These are phyloP conservation scores for Caenorhabditis virilis DNA, from an alignment of 2,888 invertebrate species.

Conservation along the genomic window DNA sequence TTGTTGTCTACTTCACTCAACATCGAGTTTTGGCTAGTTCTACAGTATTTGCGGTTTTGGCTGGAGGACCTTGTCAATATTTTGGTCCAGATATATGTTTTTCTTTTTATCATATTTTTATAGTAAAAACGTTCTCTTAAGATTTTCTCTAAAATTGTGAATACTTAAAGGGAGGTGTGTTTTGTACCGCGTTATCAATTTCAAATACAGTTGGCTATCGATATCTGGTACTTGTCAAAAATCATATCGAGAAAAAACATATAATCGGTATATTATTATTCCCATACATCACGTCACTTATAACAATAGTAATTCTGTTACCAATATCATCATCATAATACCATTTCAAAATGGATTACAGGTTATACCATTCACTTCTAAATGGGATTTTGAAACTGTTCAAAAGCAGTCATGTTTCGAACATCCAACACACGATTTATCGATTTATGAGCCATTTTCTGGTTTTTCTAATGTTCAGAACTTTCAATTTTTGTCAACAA, in stretches of 20 bases:
- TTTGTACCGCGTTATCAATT: slow-evolving; percentile 27
- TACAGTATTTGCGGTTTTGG: slow-evolving; percentile 26
- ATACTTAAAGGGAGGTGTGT: slow-evolving; percentile 13
- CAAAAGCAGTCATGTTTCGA: slow-evolving; percentile 19
- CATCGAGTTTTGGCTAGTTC: slow-evolving; percentile 27
- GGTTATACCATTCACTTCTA: slow-evolving; percentile 34
- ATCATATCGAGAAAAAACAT: no score
- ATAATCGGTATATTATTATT: no score
- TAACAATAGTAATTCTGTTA: no score
- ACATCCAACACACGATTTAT: slow-evolving; percentile 27
- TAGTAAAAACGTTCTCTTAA: no score
- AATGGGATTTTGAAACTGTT: slow-evolving; percentile 24
- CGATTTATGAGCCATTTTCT: slow-evolving; percentile 21
- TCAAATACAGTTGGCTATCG: slow-evolving; percentile 28
- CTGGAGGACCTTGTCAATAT: slow-evolving; percentile 24
- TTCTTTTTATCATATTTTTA: slow-evolving; percentile 24
- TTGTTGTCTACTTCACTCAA: slow-evolving; percentile 25
- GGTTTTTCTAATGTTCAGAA: slow-evolving; percentile 26
- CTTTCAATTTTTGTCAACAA: slow-evolving; percentile 24
- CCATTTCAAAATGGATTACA: neutral
- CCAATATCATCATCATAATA: no score
- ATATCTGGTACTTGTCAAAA: slow-evolving; percentile 19
- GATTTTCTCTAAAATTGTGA: no score
- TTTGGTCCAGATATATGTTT: slow-evolving; percentile 24
- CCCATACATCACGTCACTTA: no score